A percentile compares a stretch with the other conserved stretches of the same genome.
Evolutionary conservation across 2,888 invertebrate genomes (phyloP).

Genomic region (Carterocephalus palaemon): DNA sequence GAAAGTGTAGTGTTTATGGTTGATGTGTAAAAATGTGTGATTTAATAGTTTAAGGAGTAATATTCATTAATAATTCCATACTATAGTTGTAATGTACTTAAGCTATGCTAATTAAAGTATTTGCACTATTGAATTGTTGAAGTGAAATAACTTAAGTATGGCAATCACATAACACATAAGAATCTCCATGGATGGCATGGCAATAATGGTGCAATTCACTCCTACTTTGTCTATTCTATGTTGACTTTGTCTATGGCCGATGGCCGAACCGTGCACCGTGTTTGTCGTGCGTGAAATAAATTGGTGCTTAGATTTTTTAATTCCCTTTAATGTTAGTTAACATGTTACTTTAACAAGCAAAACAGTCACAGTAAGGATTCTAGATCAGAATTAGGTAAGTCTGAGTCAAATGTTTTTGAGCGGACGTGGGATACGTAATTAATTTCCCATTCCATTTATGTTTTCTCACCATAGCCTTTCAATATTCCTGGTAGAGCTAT

Average conservation of each 20-base stretch:
- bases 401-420: slow-evolving; percentile 33
- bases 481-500: slow-evolving; percentile 52
- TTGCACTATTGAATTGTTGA: no score
- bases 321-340: slow-evolving; percentile 40
- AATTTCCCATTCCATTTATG: slow-evolving; percentile 60
- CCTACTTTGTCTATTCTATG: slow-evolving; percentile 1
- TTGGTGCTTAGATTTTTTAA: slow-evolving; percentile 49
- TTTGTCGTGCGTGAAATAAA: slow-evolving; percentile 52
- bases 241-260: slow-evolving; percentile 25
- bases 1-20: no score
- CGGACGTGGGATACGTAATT: slow-evolving; percentile 59
- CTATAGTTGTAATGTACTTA: no score
- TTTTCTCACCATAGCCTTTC: slow-evolving; percentile 56
- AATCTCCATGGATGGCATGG: background rate
- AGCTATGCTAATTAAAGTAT: no score
- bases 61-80: no score
- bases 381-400: slow-evolving; percentile 48
- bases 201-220: background rate
- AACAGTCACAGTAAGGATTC: slow-evolving; percentile 37
- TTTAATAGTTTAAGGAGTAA: no score
- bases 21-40: no score
- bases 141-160: no score
- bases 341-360: slow-evolving; percentile 44
- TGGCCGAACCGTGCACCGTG: slow-evolving; percentile 49
- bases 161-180: no score